These are phyloP conservation scores for Stenoptilia bipunctidactyla DNA, from an alignment of 2,888 invertebrate genomes.

Conservation along the genomic window DNA sequence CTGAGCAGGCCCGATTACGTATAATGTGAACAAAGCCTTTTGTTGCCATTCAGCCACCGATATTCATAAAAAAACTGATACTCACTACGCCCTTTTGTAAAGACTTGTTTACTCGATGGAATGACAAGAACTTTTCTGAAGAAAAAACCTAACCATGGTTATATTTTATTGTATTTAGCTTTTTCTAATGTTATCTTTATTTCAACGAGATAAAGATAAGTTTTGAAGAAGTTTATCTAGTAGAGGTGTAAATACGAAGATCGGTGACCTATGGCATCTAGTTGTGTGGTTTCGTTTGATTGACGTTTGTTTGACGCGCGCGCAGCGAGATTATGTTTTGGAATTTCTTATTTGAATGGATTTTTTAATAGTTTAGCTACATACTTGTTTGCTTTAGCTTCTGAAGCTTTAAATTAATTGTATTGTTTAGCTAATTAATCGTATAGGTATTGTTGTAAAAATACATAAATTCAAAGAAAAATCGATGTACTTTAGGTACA, in stretches of 20 bases:
- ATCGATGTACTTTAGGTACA: no score
- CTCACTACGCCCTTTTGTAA: slow-evolving; percentile 47
- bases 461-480: no score
- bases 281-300: slow-evolving; percentile 52
- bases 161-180: slow-evolving; percentile 12
- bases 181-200: slow-evolving; percentile 21
- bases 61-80: slow-evolving; percentile 62
- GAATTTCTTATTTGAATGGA: slow-evolving; percentile 36
- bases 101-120: slow-evolving; percentile 53
- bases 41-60: slow-evolving; percentile 56
- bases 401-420: no score
- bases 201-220: slow-evolving; percentile 17
- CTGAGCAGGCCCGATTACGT: slow-evolving; percentile 55
- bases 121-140: slow-evolving; percentile 54
- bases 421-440: no score
- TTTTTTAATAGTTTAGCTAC: slow-evolving; percentile 15
- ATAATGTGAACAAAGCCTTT: slow-evolving; percentile 58
- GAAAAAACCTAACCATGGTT: slow-evolving; percentile 32
- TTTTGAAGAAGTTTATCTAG: slow-evolving; percentile 18
- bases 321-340: slow-evolving; percentile 46
- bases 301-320: slow-evolving; percentile 56
- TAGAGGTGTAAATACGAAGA: slow-evolving; percentile 31
- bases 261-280: slow-evolving; percentile 56
- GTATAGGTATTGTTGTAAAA: no score
- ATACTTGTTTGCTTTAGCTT: no score